A percentile compares a stretch with the other conserved stretches of the same genome.
Evolutionary conservation across 2,797 vertebrate genomes (phyloP).

Genomic region (Pangasius krempfi): DNA sequence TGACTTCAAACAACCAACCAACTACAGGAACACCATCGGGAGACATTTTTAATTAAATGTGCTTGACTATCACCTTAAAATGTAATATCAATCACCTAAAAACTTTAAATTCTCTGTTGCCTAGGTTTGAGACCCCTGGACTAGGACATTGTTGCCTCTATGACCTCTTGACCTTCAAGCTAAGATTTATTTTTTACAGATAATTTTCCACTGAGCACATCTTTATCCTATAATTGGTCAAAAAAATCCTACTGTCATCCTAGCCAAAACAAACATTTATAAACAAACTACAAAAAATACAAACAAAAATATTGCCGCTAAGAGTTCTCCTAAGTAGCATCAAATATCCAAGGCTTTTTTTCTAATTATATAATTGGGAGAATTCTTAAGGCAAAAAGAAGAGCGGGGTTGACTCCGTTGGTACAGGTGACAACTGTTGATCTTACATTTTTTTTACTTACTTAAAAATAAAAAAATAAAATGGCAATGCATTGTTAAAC

Average conservation of each 20-base stretch:
- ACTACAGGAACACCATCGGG: neutral
- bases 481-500: neutral
- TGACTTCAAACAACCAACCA: neutral
- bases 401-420: neutral
- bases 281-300: no score
- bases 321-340: neutral
- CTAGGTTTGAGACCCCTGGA: neutral
- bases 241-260: neutral
- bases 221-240: neutral
- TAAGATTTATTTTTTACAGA: neutral
- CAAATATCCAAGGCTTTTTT: neutral
- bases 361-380: neutral
- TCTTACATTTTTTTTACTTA: neutral
- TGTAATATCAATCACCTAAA: neutral
- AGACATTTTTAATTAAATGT: constrained; percentile 3
- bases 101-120: neutral
- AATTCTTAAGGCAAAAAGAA: neutral
- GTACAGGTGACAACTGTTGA: neutral
- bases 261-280: neutral
- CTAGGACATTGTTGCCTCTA: neutral
- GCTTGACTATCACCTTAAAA: neutral
- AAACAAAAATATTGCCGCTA: neutral
- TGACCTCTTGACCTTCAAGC: neutral
- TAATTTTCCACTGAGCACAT: neutral
- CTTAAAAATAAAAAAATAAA: neutral